Conservation (phyloP, 2,797 vertebrate genomes). For the Mormyrus hasselquistii region DNA sequence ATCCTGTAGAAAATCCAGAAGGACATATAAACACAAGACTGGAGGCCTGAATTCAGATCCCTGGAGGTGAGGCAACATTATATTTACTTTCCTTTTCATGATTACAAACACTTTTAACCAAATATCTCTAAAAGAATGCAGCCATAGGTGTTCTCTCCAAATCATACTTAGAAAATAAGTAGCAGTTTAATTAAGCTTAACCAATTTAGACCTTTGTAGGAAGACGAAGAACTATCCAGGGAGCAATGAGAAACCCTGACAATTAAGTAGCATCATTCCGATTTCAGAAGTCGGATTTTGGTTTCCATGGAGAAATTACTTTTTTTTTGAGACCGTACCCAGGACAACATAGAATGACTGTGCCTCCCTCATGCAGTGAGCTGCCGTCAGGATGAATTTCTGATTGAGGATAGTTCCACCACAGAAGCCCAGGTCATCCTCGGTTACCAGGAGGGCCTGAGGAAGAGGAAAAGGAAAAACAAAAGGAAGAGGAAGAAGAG, state of each 20-base stretch:
- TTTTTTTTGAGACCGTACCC: constrained; percentile 60
- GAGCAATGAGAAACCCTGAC: not conserved
- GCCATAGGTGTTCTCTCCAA: not conserved
- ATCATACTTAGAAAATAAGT: not conserved
- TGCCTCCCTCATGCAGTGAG: constrained; percentile 82
- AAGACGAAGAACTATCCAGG: not conserved
- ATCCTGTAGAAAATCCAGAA: not conserved
- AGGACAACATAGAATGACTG: constrained; percentile 67
- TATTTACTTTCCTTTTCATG: not conserved
- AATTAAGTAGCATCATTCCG: not conserved
- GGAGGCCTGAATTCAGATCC: not conserved
- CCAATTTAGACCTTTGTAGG: not conserved
- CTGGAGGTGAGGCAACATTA: not conserved
- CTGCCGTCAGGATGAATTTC: constrained; percentile 75
- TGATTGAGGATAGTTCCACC: constrained; percentile 82
- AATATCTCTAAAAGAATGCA: not conserved
- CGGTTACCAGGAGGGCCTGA: constrained; percentile 78
- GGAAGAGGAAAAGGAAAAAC: not conserved
- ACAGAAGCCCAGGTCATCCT: constrained; percentile 71
- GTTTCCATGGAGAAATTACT: not conserved
- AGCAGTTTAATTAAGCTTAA: not conserved
- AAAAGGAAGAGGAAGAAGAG: not conserved
- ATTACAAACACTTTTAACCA: not conserved
- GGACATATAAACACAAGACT: not conserved
- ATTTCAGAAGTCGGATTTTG: not conserved